Evolutionary conservation across 2,113 vertebrate species (phyloP).

Genomic region (Regulus satrapa): DNA sequence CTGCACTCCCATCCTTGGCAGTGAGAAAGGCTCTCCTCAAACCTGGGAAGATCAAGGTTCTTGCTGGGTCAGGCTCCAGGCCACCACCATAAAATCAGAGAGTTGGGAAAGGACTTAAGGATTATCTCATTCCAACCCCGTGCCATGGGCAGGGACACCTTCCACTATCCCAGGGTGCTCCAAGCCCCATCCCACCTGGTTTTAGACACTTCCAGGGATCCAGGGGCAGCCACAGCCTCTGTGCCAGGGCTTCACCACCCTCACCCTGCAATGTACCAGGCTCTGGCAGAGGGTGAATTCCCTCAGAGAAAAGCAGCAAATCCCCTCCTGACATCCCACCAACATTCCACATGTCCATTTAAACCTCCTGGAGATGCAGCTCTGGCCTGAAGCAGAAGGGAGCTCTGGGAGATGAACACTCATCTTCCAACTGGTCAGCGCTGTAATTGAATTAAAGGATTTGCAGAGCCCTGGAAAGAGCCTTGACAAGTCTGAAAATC

Average conservation of each 20-base stretch:
- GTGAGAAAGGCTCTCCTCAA: background rate
- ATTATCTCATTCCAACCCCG: fast-evolving
- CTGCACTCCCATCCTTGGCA: background rate
- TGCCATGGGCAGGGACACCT: background rate
- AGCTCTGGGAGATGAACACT: background rate
- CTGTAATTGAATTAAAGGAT: slow-evolving; percentile 41
- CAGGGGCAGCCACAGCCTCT: fast-evolving
- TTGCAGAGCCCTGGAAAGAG: background rate
- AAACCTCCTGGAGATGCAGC: background rate
- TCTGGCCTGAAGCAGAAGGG: background rate
- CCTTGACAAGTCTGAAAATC: slow-evolving; percentile 15
- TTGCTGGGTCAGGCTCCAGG: background rate
- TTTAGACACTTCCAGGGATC: background rate
- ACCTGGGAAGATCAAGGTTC: background rate
- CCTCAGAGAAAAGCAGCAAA: background rate
- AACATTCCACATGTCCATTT: background rate
- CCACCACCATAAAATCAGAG: background rate
- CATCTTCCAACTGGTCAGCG: background rate
- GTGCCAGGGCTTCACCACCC: background rate
- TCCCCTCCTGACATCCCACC: background rate
- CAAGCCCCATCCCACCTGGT: fast-evolving
- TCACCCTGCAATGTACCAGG: background rate
- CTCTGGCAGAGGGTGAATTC: background rate
- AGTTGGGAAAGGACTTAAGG: background rate
- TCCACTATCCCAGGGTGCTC: fast-evolving